Evolutionary conservation across 2,888 invertebrate species (phyloP), one percentile per base, ranked within the genome.

Genomic region (Tetropium fuscum): DNA sequence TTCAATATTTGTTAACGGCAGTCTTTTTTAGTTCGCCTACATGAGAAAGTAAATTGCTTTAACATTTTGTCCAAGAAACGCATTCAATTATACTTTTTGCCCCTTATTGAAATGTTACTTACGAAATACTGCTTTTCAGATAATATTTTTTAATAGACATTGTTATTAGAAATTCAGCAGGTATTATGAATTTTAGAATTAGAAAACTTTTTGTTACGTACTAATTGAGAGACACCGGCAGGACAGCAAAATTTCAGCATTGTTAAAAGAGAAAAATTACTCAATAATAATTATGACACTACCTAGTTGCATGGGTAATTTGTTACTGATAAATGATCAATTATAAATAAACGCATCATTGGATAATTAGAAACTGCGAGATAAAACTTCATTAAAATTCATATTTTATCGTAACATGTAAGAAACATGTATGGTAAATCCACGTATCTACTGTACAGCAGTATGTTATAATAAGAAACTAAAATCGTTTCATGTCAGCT

Each of bases 21-120:
- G 48, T 25, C 32, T 32, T 34, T 48, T 11, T 48, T 10, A 20
- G 22, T 30, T 44, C 15, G 16, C 11, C 20, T 30, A 25, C 48
- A 36, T 40, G 51, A 51, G 51, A 51, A 51, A 51, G 51, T 51
- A 25, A 51, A 51, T 51, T 51, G 40, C 25, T 27, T 40, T 38
- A 40, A 25, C 16, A 32, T 34, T 22, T 51, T 22, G 19, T 27
- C 27, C 40, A 51, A 40, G 51, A 27, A 27, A 51, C 11, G 27
- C 44, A 16, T 44, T 44, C 44, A 51, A 48, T 51, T 40, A 51
- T 11, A 10, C 25, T 51, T 22, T 51, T 40, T 51, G 20, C 18
- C 36, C 8, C 22, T 7, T 36, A 40, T 11, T 30, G 43, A 43
- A 43, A 30, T 45, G 45, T 22, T 5, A 40, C 40, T 51, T 51